phyloP scores from a whole-genome alignment of 2,888 invertebrate genomes.

The Apodemia mormo region DNA sequence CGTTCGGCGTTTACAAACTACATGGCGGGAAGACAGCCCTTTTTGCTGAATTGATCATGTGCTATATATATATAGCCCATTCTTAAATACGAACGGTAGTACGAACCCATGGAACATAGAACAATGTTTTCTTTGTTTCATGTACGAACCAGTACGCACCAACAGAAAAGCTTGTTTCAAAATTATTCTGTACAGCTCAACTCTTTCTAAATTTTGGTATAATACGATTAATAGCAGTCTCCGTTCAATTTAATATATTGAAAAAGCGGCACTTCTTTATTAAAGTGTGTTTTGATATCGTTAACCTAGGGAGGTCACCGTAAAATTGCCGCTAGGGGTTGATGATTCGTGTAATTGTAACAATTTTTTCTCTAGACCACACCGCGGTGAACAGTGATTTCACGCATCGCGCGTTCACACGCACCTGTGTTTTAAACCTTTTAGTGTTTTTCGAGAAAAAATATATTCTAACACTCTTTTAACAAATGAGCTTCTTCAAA shows the following conservation, averaged over 20 bases:
- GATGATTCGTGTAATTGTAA: slow-evolving; percentile 73
- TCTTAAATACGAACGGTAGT: no score
- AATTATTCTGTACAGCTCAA: no score
- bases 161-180: no score
- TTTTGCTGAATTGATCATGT: no score
- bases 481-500: neutral
- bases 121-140: no score
- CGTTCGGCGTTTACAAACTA: no score
- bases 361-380: slow-evolving; percentile 73
- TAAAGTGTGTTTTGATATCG: slow-evolving; percentile 12
- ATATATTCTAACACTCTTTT: neutral
- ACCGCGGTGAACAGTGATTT: slow-evolving; percentile 77
- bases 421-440: slow-evolving; percentile 45
- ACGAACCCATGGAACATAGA: no score
- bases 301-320: slow-evolving; percentile 59
- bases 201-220: no score
- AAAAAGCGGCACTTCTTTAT: neutral
- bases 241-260: neutral
- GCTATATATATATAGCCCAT: no score
- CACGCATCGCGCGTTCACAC: slow-evolving; percentile 75
- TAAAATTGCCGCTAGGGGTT: slow-evolving; percentile 70
- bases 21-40: no score
- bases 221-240: no score
- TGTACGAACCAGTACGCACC: no score
- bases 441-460: neutral